phyloP scores from a whole-genome alignment of 2,888 invertebrate genomes.

The Tanaodytes sp. region DNA sequence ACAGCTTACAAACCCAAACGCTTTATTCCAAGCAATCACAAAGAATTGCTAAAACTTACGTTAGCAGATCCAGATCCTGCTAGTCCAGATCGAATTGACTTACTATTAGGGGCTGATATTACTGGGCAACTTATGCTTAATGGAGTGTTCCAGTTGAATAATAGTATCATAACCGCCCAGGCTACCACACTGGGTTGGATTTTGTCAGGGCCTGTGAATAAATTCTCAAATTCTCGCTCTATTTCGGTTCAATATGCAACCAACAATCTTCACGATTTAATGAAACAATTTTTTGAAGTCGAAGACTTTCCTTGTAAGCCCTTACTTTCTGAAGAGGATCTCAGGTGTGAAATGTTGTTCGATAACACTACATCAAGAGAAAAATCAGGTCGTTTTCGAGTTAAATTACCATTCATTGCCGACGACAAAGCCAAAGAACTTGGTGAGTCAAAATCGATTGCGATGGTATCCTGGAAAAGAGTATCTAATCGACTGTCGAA shows the following conservation, averaged over 20 bases:
- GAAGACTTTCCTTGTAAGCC: neutral
- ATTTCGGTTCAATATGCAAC: slow-evolving; percentile 4
- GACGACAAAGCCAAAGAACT: neutral
- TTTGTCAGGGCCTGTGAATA: slow-evolving; percentile 8
- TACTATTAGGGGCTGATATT: slow-evolving; percentile 10
- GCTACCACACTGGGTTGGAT: slow-evolving; percentile 13
- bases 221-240: neutral
- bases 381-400: neutral
- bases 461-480: neutral
- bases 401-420: neutral
- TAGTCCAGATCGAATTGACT: neutral
- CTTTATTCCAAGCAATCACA: neutral
- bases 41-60: neutral
- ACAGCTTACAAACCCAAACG: slow-evolving; percentile 10
- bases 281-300: slow-evolving; percentile 8
- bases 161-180: slow-evolving; percentile 10
- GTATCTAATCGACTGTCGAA: neutral
- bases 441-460: neutral
- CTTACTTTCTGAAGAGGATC: neutral
- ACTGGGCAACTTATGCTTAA: neutral
- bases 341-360: neutral
- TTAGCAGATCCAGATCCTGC: slow-evolving; percentile 5
- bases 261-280: neutral
- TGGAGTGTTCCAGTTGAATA: neutral
- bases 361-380: slow-evolving; percentile 5